Evolutionary conservation across 2,113 vertebrate genomes (phyloP).

Genomic region (Alosa alosa): DNA sequence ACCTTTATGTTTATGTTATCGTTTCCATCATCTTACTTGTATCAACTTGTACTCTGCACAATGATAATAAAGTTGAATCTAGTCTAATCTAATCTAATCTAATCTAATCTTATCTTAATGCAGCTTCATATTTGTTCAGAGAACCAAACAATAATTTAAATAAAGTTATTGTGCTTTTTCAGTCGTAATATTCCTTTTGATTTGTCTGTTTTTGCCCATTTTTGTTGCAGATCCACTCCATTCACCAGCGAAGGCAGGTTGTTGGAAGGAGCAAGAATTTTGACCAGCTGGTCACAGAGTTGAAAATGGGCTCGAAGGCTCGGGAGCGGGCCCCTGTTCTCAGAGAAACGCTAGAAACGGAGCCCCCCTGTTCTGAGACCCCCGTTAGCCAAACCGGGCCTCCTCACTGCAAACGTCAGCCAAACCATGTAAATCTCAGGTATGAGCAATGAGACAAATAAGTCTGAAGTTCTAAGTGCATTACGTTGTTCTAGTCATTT

Average conservation of each 20-base stretch:
- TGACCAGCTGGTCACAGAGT: constrained; percentile 73
- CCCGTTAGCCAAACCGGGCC: constrained; percentile 38
- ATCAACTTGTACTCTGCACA: too few species aligned
- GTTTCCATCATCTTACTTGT: too few species aligned
- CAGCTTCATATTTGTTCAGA: too few species aligned
- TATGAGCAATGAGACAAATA: constrained; percentile 40
- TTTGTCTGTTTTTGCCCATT: neutral
- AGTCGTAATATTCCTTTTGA: neutral
- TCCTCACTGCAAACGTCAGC: constrained; percentile 62
- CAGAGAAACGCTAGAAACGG: constrained; percentile 58
- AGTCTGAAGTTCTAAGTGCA: neutral
- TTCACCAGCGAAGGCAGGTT: constrained; percentile 79
- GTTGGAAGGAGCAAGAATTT: constrained; percentile 73
- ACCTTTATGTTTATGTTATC: too few species aligned
- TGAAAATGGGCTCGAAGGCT: constrained; percentile 68
- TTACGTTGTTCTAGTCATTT: neutral
- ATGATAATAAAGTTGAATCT: too few species aligned
- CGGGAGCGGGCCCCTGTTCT: constrained; percentile 67
- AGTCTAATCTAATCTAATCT: too few species aligned
- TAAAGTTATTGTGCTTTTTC: neutral
- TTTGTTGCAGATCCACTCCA: constrained; percentile 75
- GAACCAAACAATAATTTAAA: too few species aligned
- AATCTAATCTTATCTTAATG: too few species aligned
- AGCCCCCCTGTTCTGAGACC: constrained; percentile 49
- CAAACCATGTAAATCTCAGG: constrained; percentile 68